Base-by-base conservation (phyloP, 1,140 invertebrate species). In the Penaeus indicus region DNA sequence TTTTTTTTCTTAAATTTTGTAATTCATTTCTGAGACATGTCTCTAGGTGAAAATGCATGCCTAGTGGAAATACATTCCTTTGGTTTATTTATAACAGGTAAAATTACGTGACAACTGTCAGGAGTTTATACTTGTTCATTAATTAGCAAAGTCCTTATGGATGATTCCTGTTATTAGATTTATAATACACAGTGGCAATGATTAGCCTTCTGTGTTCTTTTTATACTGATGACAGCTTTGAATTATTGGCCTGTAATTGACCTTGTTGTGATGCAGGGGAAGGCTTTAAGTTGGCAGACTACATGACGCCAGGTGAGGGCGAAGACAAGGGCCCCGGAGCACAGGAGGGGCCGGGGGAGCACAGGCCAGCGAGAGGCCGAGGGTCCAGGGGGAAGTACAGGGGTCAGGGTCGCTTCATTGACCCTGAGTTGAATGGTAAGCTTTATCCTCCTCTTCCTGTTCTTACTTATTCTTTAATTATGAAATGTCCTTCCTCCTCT, bases 401-500 rank as follows among this genome's bases (percentile, higher is more conserved):
- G 54, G 54, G 54, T 54, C 54, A 54, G 11, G 16, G 54, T 54
- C 32, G 32, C 32, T 27, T 42, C 32, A 78, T 78, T 27, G 75
- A 78, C 75, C 75, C 75, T 1, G 75, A 78, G 75, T 19, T 78
- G 32, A 78, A 78, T 78, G 75, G 75, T 78, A 78, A 13, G 54
- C 16, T 54, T 54, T 54, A 5, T 54, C 10, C 11, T 54, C 16
- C 54, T 54, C 10, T 16, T 11, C 54, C 1, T 13, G 10, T 16
- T 54, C 21, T 8, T 13, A 32, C 25, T 42, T 18, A n/a, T 42
- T 69, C 21, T 11, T 22, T 84, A 22, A 18, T 1, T 77, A 27
- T 21, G 19, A 16, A 0, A 13, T 16, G 11, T 54, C 54, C 54
- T 54, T 16, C 54, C 54, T 54, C 54, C 54, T 54, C 47, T 10